These are phyloP conservation scores for Natator depressus DNA, from an alignment of 2,113 vertebrate species.

Conservation along the genomic window DNA sequence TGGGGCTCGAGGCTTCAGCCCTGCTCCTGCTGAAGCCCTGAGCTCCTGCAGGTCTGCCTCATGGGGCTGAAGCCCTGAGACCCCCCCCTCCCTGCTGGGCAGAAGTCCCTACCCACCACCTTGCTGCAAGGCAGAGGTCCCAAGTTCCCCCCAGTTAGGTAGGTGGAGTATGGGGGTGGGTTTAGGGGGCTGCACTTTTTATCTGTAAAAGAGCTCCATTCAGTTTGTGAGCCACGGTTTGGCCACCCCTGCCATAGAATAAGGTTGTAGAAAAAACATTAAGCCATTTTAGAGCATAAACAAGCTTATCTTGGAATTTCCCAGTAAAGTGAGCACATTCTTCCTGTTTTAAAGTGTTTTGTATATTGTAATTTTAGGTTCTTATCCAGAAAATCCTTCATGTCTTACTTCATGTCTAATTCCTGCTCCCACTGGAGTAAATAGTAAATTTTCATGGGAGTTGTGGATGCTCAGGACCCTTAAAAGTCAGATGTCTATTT, in stretches of 20 bases:
- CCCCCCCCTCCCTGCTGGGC: too few species aligned
- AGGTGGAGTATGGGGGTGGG: too few species aligned
- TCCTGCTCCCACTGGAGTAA: conserved; percentile 4
- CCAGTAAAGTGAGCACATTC: background rate
- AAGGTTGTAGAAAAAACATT: background rate
- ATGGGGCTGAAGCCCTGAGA: too few species aligned
- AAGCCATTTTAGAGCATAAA: background rate
- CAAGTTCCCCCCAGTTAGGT: too few species aligned
- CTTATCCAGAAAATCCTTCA: background rate
- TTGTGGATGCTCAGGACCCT: background rate
- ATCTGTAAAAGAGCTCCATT: too few species aligned
- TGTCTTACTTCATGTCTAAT: background rate
- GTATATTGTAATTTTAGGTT: background rate
- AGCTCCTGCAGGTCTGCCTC: too few species aligned
- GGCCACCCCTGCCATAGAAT: background rate
- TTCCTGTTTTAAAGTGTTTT: background rate
- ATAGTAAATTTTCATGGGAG: background rate
- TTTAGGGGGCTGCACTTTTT: too few species aligned
- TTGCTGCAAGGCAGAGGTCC: too few species aligned
- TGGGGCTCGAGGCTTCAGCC: too few species aligned
- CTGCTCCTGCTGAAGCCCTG: too few species aligned
- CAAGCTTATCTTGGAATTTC: background rate
- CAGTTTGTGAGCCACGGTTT: too few species aligned
- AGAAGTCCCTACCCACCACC: too few species aligned
- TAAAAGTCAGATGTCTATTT: background rate